These are phyloP conservation scores for Caranx melampygus DNA, from an alignment of 2,113 vertebrate genomes.

Conservation along the genomic window DNA sequence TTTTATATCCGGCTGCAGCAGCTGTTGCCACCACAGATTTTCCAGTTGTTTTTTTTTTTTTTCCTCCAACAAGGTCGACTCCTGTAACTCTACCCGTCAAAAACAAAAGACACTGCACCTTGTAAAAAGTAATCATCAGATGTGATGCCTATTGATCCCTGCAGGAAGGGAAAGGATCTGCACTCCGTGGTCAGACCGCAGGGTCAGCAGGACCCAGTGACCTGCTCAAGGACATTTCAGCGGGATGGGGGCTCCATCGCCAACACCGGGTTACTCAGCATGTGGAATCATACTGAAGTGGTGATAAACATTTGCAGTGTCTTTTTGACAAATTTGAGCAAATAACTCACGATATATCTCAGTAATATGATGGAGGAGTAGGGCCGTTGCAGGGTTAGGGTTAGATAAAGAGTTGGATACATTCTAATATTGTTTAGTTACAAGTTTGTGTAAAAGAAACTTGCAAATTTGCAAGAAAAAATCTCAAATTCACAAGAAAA, in stretches of 20 bases:
- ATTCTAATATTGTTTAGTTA: no score
- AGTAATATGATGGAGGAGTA: no score
- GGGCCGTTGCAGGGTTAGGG: no score
- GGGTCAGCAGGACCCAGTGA: constrained; percentile 2
- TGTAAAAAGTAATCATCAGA: constrained; percentile 44
- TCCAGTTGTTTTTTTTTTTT: constrained; percentile 19
- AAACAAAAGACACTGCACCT: constrained; percentile 30
- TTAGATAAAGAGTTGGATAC: no score
- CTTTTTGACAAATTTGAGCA: no score
- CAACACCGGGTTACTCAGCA: no score
- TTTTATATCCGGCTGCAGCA: constrained; percentile 35
- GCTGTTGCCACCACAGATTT: constrained; percentile 27
- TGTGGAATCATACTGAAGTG: no score
- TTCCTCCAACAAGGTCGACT: constrained; percentile 11
- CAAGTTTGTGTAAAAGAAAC: no score
- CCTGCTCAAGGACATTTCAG: constrained; percentile 12
- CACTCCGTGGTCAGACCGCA: neutral
- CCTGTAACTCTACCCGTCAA: neutral
- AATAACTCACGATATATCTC: no score
- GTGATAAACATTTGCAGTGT: no score
- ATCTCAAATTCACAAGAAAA: no score
- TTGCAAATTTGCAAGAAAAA: no score
- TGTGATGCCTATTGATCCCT: constrained; percentile 32
- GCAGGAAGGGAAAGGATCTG: neutral
- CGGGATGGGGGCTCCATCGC: neutral